Percentiles rank a stretch among this genome's conserved stretches.
phyloP scores from a whole-genome alignment of 2,113 vertebrate species.

The Athene noctua region DNA sequence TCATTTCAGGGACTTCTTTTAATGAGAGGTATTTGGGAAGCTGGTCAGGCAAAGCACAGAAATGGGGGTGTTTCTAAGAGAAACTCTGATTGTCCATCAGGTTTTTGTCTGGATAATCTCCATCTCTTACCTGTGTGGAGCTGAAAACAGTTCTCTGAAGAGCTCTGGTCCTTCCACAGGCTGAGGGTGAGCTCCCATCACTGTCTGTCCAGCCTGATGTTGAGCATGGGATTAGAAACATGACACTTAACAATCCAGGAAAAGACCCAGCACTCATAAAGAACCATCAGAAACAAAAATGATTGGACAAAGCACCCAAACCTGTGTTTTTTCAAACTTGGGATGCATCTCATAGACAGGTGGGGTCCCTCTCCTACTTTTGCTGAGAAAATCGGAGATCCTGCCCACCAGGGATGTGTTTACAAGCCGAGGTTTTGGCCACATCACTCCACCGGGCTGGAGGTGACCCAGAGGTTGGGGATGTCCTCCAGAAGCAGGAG shows the following conservation, averaged over 20 bases:
- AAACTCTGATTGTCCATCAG: background rate
- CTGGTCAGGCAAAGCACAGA: background rate
- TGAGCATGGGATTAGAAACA: background rate
- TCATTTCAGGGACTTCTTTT: background rate
- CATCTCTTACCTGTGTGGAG: background rate
- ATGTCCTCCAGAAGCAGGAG: background rate
- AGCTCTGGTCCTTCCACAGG: background rate
- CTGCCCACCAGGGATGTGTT: background rate
- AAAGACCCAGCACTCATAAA: background rate
- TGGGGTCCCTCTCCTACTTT: background rate
- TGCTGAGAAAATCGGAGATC: background rate
- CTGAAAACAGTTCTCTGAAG: background rate
- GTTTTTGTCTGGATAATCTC: background rate
- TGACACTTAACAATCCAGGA: background rate
- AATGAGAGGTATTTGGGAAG: background rate
- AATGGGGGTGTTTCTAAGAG: background rate
- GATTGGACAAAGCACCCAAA: background rate
- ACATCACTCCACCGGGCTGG: no score
- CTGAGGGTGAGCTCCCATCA: accelerated
- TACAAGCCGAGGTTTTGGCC: background rate
- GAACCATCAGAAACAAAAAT: background rate
- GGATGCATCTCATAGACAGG: background rate
- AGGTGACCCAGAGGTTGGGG: background rate
- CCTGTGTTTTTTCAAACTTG: background rate
- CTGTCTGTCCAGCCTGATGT: background rate